A percentile compares a stretch with the other conserved stretches of the same genome.
These are phyloP conservation scores for Idaea aversata DNA, from an alignment of 2,888 invertebrate species.

Conservation along the genomic window DNA sequence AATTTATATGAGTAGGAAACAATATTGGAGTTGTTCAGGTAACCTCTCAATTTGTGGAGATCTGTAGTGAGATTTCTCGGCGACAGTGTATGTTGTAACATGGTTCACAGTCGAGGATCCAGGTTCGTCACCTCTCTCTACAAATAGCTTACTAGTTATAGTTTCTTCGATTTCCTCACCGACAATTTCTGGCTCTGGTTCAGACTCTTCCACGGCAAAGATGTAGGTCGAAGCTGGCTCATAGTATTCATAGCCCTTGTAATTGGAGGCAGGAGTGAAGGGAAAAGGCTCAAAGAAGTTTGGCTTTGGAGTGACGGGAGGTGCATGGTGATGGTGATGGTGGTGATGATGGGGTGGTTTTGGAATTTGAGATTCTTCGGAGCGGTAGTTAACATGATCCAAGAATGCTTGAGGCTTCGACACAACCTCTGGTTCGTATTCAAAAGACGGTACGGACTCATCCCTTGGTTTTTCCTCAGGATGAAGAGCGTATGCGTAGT, in stretches of 20 bases:
- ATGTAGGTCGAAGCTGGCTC: conserved; percentile 50
- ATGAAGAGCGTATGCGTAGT: conserved; percentile 36
- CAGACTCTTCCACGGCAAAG: conserved; percentile 44
- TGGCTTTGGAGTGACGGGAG: conserved; percentile 53
- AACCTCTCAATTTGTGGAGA: conserved; percentile 60
- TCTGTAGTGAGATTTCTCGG: conserved; percentile 66
- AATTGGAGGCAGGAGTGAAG: conserved; percentile 52
- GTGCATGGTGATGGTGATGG: conserved; percentile 39
- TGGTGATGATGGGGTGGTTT: conserved; percentile 35
- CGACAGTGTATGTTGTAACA: conserved; percentile 65
- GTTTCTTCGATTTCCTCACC: conserved; percentile 70
- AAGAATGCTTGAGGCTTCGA: conserved; percentile 21
- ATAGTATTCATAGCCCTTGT: conserved; percentile 46
- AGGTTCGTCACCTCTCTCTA: conserved; percentile 61
- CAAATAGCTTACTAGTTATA: conserved; percentile 58
- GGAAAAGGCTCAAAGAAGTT: conserved; percentile 59
- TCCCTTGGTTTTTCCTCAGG: conserved; percentile 32
- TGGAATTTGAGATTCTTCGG: conserved; percentile 22
- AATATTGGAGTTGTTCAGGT: conserved; percentile 71
- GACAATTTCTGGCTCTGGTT: conserved; percentile 59
- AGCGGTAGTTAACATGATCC: conserved; percentile 33
- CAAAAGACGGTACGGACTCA: conserved; percentile 25
- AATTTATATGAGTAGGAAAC: conserved; percentile 58
- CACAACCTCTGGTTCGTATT: conserved; percentile 30
- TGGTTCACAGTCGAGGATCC: conserved; percentile 66